Base-by-base conservation (phyloP, 2,888 invertebrate species). In the Idaea biselata region DNA sequence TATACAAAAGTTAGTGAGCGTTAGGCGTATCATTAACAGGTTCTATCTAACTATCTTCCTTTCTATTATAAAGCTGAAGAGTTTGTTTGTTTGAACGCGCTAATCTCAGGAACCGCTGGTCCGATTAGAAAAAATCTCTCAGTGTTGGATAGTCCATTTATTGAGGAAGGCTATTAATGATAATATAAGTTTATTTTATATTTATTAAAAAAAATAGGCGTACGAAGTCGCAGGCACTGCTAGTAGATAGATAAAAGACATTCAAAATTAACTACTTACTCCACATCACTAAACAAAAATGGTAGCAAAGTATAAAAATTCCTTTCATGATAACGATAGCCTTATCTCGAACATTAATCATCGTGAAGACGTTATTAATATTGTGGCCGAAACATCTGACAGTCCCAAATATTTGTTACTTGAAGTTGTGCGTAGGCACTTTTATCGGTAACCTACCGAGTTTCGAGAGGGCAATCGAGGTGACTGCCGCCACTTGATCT, bases 321-420 rank as follows among this genome's bases (percentile, higher is more conserved):
- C 44, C 44, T 8, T 44, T 44, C 44, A 44, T 44, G 44, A 44
- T 8, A 44, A 44, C 44, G 44, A 44, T 44, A 44, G 44, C 44
- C 44, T 44, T 44, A 44, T 44, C 44, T 44, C 11, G 44, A 44
- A 44, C 44, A 44, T 44, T 44, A 44, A 44, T 44, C 44, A 44
- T 7, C 44, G 8, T 44, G 44, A 44, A 44, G 44, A 44, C 14
- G 44, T 44, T 44, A 44, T 44, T 44, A 44, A 44, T 44, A 44
- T 44, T 44, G 44, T 44, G 44, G 44, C 44, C 44, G 44, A 44
- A 44, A 44, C 44, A 44, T 44, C 44, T 44, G 44, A 44, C 44
- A 44, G 44, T 14, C 44, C 44, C 44, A 44, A 44, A 44, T 44
- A 44, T 44, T 44, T 33, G 33, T 33, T 6, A 33, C 33, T 33